Evolutionary conservation across 2,797 vertebrate genomes (phyloP).

Genomic region (Acipenser transmontanus): DNA sequence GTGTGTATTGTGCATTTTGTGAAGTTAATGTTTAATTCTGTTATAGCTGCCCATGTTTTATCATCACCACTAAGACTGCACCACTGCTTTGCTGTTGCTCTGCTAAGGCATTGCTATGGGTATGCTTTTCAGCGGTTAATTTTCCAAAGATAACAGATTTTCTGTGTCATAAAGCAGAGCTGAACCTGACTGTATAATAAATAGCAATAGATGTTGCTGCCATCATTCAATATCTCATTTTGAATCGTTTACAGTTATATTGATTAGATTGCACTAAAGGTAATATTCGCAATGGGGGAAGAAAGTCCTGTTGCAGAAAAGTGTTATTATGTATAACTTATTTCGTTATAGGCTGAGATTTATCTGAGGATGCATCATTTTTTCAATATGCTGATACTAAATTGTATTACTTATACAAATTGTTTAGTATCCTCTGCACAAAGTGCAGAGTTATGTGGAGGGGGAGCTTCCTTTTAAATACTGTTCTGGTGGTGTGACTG

Average conservation of each 20-base stretch:
- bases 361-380: slow-evolving; percentile 64
- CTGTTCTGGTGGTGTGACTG: slow-evolving; percentile 9
- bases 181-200: slow-evolving; percentile 59
- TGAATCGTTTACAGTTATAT: slow-evolving; percentile 72
- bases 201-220: slow-evolving; percentile 69
- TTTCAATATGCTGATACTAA: slow-evolving; percentile 65
- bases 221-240: slow-evolving; percentile 74
- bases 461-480: slow-evolving; percentile 22
- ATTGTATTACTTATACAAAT: slow-evolving; percentile 59
- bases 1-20: too few relatives aligned
- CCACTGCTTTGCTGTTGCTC: too few relatives aligned
- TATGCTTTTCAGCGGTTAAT: neutral
- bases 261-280: slow-evolving; percentile 74
- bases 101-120: too few relatives aligned
- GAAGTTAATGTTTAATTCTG: too few relatives aligned
- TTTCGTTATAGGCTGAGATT: slow-evolving; percentile 72
- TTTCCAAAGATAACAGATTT: neutral
- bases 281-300: slow-evolving; percentile 74
- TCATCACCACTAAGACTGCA: too few relatives aligned
- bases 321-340: slow-evolving; percentile 72
- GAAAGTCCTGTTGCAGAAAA: slow-evolving; percentile 60
- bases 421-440: slow-evolving; percentile 44
- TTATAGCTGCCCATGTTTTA: too few relatives aligned
- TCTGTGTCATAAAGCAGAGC: slow-evolving; percentile 27
- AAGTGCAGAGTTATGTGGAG: slow-evolving; percentile 27